Base-by-base conservation (phyloP, 2,797 vertebrate genomes). In the Sebastes goodei region DNA sequence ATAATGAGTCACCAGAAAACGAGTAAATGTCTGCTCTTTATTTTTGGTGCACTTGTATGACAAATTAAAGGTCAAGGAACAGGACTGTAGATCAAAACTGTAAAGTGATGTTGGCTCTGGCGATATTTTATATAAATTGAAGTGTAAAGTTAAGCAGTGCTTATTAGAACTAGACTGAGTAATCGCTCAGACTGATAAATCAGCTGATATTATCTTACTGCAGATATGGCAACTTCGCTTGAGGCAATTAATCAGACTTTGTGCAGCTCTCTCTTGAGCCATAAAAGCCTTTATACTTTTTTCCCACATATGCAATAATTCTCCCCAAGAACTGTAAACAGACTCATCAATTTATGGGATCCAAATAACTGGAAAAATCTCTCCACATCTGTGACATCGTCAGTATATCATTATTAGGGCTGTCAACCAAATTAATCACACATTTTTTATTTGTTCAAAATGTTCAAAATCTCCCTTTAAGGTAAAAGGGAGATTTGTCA, bases 1-100 rank as follows among this genome's bases (percentile, higher is more conserved):
- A 78, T 32, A 74, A 59, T 53, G 56, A 82, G 59, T 81, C 68
- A 69, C 27, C 2, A 8, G 63, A 56, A 74, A 73, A 59, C 10
- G 1, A 10, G 21, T 12, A 32, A 11, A 64, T 1, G 57, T 71
- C 59, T 60, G n/a, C 29, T 9, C 3, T 15, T 53, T 55, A 27
- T n/a, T 74, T 56, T 38, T 20, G 33, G 10, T 69, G 49, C 33
- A 35, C 46, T 6, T 49, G 30, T 21, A 3, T 27, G 55, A 25
- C 20, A 53, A 71, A 66, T 4, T 7, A n/a, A 78, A 75, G 57
- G 57, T 42, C 11, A 42, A 42, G n/a, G 10, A 25, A 14, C 12
- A 29, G 10, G 30, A 32, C 21, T 33, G 11, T 60, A 10, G 3
- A 8, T 56, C 6, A 20, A 20, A 14, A n/a, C 49, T 21, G 20